phyloP scores from a whole-genome alignment of 2,113 vertebrate genomes.

The Notechis scutatus region DNA sequence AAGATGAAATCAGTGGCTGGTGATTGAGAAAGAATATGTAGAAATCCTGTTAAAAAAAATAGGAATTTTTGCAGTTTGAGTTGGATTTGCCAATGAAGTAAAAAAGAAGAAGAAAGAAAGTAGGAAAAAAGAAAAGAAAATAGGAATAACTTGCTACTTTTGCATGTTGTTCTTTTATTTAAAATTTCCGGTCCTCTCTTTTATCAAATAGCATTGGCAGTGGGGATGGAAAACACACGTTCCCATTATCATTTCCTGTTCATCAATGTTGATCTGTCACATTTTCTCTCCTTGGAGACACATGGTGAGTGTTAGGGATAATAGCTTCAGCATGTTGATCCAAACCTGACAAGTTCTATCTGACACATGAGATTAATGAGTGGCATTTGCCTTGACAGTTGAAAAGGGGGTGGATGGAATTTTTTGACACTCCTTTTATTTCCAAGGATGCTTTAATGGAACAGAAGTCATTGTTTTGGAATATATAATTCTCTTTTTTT shows the following conservation, averaged over 20 bases:
- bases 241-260: constrained; percentile 34
- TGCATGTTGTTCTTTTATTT: neutral
- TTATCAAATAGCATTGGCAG: constrained; percentile 11
- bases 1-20: neutral
- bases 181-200: neutral
- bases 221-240: constrained; percentile 16
- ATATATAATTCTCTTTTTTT: neutral
- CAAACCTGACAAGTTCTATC: constrained; percentile 30
- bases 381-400: constrained; percentile 45
- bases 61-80: neutral
- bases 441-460: neutral
- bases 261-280: constrained; percentile 37
- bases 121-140: constrained; percentile 22
- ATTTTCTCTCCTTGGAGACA: constrained; percentile 43
- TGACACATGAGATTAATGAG: constrained; percentile 32
- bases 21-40: neutral
- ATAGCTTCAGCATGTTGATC: constrained; percentile 39
- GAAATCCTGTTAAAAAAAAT: neutral
- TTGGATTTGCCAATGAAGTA: neutral
- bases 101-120: constrained; percentile 11
- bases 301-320: constrained; percentile 46
- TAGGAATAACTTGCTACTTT: neutral
- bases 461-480: neutral
- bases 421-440: neutral
- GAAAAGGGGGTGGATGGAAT: neutral